These are phyloP conservation scores for Eristalis pertinax DNA, from an alignment of 2,888 invertebrate genomes.

Conservation along the genomic window DNA sequence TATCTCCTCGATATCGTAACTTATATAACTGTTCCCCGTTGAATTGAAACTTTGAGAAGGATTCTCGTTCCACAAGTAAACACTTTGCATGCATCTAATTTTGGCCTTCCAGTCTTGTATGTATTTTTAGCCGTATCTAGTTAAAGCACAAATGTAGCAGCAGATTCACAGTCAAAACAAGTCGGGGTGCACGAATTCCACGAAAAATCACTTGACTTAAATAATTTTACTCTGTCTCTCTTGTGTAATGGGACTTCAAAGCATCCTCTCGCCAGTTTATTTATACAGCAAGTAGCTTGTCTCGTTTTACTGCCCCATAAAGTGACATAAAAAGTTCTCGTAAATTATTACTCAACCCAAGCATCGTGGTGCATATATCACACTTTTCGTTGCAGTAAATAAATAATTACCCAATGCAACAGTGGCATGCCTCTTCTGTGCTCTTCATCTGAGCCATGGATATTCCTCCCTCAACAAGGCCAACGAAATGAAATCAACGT, in stretches of 20 bases:
- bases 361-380: constrained; percentile 39
- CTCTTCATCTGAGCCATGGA: not conserved
- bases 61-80: not conserved
- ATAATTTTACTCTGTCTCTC: constrained; percentile 3
- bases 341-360: constrained; percentile 34
- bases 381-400: constrained; percentile 39
- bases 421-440: not conserved
- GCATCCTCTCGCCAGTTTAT: not conserved
- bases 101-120: not conserved
- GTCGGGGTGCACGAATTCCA: not conserved
- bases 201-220: not conserved
- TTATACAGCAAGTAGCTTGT: constrained; percentile 30
- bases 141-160: not conserved
- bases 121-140: not conserved
- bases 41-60: not conserved
- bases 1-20: not conserved
- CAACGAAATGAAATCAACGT: not conserved
- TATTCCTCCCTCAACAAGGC: not conserved
- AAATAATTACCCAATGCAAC: constrained; percentile 34
- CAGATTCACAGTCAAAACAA: not conserved
- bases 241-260: not conserved
- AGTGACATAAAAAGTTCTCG: constrained; percentile 35
- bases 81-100: not conserved
- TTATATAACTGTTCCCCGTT: not conserved
- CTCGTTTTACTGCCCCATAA: constrained; percentile 32